Evolutionary conservation across 2,797 vertebrate species (phyloP).

Genomic region (Sebastes trivittatus): DNA sequence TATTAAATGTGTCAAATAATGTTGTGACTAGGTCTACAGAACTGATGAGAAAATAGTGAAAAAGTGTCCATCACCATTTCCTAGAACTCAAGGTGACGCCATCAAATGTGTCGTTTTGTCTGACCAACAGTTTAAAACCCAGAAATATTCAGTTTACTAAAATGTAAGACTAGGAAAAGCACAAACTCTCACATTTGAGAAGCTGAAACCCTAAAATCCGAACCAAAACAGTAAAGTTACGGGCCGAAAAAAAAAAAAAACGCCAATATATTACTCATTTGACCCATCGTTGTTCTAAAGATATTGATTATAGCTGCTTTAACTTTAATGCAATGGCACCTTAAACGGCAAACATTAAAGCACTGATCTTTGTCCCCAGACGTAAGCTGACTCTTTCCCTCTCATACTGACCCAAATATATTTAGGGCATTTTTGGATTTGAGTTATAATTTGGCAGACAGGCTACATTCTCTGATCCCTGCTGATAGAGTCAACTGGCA

Average conservation of each 20-base stretch:
- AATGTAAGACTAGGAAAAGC: not conserved
- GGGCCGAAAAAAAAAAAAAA: not conserved
- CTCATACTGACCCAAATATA: slow-evolving; percentile 31
- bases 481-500: slow-evolving; percentile 66
- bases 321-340: not conserved
- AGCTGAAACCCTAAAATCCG: not conserved
- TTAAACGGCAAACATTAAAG: not conserved
- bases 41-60: not conserved
- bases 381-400: slow-evolving; percentile 1
- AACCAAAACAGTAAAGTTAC: not conserved
- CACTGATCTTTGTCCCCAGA: slow-evolving; percentile 12
- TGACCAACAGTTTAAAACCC: not conserved
- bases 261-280: not conserved
- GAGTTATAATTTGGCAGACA: slow-evolving; percentile 66
- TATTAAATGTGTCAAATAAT: not conserved
- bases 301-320: not conserved
- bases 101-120: not conserved
- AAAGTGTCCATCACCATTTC: not conserved
- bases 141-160: not conserved
- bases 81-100: not conserved
- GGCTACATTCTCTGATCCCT: slow-evolving; percentile 67
- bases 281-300: not conserved
- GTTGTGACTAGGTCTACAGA: not conserved
- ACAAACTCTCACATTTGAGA: not conserved
- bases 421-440: slow-evolving; percentile 61